These are phyloP conservation scores for Pseudochirops corinnae DNA, from an alignment of 2,797 vertebrate genomes.

Conservation along the genomic window DNA sequence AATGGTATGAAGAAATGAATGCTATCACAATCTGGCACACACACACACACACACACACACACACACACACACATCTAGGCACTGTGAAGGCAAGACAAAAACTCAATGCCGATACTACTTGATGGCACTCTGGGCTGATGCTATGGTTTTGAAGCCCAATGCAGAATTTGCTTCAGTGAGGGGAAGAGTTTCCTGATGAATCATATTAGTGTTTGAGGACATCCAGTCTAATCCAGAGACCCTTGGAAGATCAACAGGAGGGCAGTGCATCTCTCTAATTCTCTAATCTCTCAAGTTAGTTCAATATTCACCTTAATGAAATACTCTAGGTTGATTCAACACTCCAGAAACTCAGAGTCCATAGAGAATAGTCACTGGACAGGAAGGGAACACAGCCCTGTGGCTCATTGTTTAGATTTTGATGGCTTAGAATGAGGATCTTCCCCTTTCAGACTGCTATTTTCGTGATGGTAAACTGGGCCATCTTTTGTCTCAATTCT, in stretches of 20 bases:
- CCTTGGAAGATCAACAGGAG: neutral
- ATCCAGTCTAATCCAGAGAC: neutral
- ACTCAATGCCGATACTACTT: neutral
- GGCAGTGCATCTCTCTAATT: neutral
- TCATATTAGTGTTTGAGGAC: neutral
- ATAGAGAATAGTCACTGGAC: neutral
- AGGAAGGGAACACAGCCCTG: neutral
- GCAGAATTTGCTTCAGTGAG: neutral
- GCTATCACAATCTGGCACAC: neutral
- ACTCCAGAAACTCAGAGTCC: neutral
- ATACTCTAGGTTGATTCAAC: slow-evolving; percentile 4
- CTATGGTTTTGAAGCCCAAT: neutral
- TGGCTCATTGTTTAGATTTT: neutral
- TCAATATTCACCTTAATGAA: slow-evolving; percentile 4
- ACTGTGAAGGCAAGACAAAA: neutral
- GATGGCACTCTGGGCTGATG: neutral
- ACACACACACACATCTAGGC: neutral
- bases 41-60: neutral
- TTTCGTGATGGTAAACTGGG: neutral
- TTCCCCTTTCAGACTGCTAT: neutral
- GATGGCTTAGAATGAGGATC: neutral
- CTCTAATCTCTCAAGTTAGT: neutral
- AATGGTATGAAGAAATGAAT: neutral
- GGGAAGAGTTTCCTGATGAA: neutral
- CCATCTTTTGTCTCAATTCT: neutral